phyloP scores from a whole-genome alignment of 2,797 vertebrate species.

The Ambastaia sidthimunki region DNA sequence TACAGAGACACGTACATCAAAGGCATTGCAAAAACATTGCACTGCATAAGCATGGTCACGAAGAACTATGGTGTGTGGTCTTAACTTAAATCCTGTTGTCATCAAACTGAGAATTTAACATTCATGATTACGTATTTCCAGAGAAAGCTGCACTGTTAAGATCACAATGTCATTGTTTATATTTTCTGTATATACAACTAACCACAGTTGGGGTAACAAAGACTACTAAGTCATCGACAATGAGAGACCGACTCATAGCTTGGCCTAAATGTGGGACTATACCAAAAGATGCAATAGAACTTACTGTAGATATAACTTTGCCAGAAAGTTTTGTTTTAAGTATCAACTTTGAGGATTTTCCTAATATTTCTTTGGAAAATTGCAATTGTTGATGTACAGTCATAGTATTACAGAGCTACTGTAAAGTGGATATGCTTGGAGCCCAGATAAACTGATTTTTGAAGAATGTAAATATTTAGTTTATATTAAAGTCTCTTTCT shows the following conservation, averaged over 20 bases:
- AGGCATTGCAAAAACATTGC: conserved; percentile 12
- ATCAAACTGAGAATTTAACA: conserved; percentile 8
- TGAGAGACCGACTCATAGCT: conserved; percentile 21
- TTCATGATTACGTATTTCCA: conserved; percentile 42
- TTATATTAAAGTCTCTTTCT: neutral
- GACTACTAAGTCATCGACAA: neutral
- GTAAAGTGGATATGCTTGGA: neutral
- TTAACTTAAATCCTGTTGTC: conserved; percentile 6
- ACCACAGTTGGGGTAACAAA: neutral
- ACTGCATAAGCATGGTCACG: neutral
- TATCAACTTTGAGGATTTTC: neutral
- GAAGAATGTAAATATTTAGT: neutral
- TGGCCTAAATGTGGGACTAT: conserved; percentile 26
- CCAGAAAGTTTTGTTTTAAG: neutral
- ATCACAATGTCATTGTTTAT: conserved; percentile 5
- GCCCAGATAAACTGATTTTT: neutral
- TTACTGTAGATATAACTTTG: conserved; percentile 21
- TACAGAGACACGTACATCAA: conserved; percentile 16
- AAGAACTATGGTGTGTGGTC: neutral
- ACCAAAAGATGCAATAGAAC: conserved; percentile 25
- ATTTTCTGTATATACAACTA: conserved; percentile 27
- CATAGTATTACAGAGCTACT: neutral
- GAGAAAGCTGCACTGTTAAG: conserved; percentile 37
- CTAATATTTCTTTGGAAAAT: neutral
- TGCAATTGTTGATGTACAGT: neutral